A percentile compares a stretch with the other conserved stretches of the same genome.
These are phyloP conservation scores for Penaeus vannamei DNA, from an alignment of 1,140 invertebrate genomes.

Conservation along the genomic window DNA sequence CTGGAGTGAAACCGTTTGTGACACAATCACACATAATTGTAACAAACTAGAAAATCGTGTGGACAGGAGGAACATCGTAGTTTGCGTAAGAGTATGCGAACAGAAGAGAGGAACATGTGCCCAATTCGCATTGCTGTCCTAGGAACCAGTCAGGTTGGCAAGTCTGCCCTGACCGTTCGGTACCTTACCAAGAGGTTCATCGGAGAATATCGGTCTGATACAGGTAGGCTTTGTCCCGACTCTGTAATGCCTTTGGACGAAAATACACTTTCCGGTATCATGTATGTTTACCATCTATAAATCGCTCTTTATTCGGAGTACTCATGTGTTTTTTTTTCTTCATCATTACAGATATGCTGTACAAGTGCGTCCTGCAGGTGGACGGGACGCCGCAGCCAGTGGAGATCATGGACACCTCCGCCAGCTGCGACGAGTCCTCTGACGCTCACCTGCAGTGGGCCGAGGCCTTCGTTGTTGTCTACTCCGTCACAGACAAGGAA, in stretches of 20 bases:
- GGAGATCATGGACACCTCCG: conserved; percentile 66
- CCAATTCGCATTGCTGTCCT: conserved; percentile 52
- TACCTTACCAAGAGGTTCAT: conserved; percentile 84
- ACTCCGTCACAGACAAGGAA: conserved; percentile 61
- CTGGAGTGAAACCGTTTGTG: no score
- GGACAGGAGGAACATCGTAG: neutral
- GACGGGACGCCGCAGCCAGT: conserved; percentile 57
- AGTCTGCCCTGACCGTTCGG: conserved; percentile 81
- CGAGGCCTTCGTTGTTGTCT: conserved; percentile 66
- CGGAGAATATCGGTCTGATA: conserved; percentile 85
- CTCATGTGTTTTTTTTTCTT: conserved; percentile 9
- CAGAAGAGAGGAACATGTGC: conserved; percentile 30
- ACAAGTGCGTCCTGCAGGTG: conserved; percentile 61
- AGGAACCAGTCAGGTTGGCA: conserved; percentile 59
- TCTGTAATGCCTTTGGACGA: no score
- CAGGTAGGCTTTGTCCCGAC: conserved; percentile 75
- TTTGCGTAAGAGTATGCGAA: conserved; percentile 26
- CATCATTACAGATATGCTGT: conserved; percentile 62
- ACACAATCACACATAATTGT: no score
- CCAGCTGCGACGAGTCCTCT: conserved; percentile 49
- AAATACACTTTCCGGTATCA: neutral
- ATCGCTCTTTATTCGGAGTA: neutral
- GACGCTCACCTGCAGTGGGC: conserved; percentile 65
- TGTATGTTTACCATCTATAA: neutral
- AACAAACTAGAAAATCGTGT: neutral